Conservation (phyloP, 1,140 invertebrate genomes). For the Hypothenemus hampei region DNA sequence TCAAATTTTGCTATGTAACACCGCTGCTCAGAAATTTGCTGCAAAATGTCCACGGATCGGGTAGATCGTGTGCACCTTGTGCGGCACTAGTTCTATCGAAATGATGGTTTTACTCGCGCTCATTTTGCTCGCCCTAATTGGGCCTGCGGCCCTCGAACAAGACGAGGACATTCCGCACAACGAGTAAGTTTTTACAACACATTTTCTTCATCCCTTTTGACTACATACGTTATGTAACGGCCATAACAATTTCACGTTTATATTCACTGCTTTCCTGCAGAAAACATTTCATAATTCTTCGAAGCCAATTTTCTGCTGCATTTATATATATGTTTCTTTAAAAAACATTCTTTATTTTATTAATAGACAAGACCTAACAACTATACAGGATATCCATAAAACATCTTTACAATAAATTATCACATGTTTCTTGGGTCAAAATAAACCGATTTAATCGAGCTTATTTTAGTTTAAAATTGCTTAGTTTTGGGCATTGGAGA, state of each 20-base stretch:
- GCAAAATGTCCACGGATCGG: slow-evolving; percentile 5
- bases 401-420: too few relatives aligned
- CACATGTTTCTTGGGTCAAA: too few relatives aligned
- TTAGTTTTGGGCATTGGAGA: too few relatives aligned
- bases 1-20: slow-evolving; percentile 18
- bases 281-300: too few relatives aligned
- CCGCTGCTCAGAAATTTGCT: background rate
- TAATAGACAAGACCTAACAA: too few relatives aligned
- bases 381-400: too few relatives aligned
- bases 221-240: slow-evolving; percentile 8
- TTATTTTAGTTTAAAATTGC: too few relatives aligned
- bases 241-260: background rate
- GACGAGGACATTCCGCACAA: slow-evolving; percentile 80
- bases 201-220: background rate
- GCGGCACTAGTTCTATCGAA: background rate
- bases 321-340: too few relatives aligned
- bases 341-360: too few relatives aligned
- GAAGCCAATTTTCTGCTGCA: too few relatives aligned
- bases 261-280: too few relatives aligned
- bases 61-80: background rate
- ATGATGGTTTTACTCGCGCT: slow-evolving; percentile 27
- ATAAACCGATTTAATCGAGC: too few relatives aligned
- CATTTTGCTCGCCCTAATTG: slow-evolving; percentile 33
- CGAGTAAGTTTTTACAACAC: slow-evolving; percentile 58
- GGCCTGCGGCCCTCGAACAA: slow-evolving; percentile 54